A percentile compares a stretch with the other conserved stretches of the same genome.
Conservation (phyloP, 2,113 vertebrate genomes). For the Chloebia gouldiae region DNA sequence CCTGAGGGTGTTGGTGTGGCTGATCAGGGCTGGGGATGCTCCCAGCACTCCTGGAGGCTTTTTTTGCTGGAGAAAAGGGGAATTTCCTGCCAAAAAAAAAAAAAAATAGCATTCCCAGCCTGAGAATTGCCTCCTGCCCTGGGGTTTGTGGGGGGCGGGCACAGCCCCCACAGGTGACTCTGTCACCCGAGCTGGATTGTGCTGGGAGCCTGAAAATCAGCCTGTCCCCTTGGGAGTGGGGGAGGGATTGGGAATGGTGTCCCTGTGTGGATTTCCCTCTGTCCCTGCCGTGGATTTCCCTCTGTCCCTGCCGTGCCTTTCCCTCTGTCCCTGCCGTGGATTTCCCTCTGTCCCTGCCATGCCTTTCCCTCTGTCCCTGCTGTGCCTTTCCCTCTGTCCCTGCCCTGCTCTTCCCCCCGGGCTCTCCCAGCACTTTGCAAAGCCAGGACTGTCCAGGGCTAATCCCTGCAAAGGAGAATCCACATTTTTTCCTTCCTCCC, state of each 20-base stretch:
- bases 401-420: not conserved
- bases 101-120: not conserved
- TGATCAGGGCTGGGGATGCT: no score
- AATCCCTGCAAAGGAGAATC: not conserved
- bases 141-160: not conserved
- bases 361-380: not conserved
- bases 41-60: not conserved
- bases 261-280: no score
- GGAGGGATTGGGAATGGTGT: not conserved
- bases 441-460: not conserved
- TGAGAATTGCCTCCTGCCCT: not conserved
- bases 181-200: no score
- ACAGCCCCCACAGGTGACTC: not conserved
- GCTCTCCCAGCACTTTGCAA: not conserved
- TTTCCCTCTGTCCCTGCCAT: not conserved
- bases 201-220: not conserved
- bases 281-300: no score
- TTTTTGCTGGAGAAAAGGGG: not conserved
- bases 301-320: not conserved
- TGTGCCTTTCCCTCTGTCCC: not conserved
- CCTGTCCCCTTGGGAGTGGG: not conserved
- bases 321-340: not conserved
- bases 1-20: not conserved
- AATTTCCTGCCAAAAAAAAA: not conserved
- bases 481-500: not conserved